Conservation (phyloP, 2,888 invertebrate species). For the Oscheius onirici region DNA sequence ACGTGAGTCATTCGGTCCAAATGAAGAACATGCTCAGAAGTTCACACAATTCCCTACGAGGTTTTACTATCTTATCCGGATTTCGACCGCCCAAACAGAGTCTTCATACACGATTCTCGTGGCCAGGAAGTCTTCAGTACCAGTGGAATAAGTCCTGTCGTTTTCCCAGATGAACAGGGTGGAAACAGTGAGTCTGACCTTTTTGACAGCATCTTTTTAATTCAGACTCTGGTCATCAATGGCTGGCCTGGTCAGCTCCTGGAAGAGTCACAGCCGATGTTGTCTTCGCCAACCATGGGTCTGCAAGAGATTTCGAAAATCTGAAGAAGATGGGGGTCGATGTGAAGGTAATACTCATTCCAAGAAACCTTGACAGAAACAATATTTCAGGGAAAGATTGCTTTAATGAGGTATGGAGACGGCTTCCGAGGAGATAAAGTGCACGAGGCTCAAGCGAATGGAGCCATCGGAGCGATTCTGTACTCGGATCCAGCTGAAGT, state of each 20-base stretch:
- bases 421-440: constrained; percentile 74
- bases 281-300: constrained; percentile 66
- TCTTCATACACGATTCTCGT: constrained; percentile 29
- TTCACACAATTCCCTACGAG: constrained; percentile 62
- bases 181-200: constrained; percentile 55
- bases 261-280: constrained; percentile 61
- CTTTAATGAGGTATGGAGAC: constrained; percentile 75
- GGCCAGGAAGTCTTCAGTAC: constrained; percentile 51
- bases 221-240: constrained; percentile 65
- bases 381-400: constrained; percentile 73
- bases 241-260: constrained; percentile 67
- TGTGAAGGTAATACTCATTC: constrained; percentile 51
- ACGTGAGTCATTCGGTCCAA: constrained; percentile 33
- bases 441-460: constrained; percentile 56
- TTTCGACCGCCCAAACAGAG: constrained; percentile 61
- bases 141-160: constrained; percentile 59
- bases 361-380: neutral
- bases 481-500: constrained; percentile 70
- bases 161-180: constrained; percentile 66
- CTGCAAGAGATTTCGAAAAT: constrained; percentile 61
- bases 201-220: neutral
- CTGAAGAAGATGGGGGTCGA: constrained; percentile 60
- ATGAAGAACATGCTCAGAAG: constrained; percentile 39
- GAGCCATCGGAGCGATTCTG: constrained; percentile 71
- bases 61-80: constrained; percentile 70